Percentiles rank a stretch among this genome's conserved stretches.
Evolutionary conservation across 2,113 vertebrate genomes (phyloP).

Genomic region (Sebastes schlegelii): DNA sequence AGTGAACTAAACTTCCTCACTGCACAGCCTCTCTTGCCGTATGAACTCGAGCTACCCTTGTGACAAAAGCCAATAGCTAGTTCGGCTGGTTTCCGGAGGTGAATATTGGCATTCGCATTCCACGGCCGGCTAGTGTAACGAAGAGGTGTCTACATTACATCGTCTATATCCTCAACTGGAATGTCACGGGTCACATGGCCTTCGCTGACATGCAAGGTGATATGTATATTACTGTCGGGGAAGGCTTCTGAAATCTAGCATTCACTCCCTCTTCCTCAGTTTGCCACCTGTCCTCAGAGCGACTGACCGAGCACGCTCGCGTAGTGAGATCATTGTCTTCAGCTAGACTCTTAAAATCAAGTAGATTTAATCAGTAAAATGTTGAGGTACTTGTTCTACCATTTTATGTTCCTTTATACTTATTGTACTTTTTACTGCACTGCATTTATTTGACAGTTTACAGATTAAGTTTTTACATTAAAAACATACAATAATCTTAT

Average conservation of each 20-base stretch:
- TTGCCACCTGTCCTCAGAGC: conserved; percentile 25
- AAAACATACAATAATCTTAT: neutral
- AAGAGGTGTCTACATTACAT: conserved; percentile 65
- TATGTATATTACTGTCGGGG: conserved; percentile 63
- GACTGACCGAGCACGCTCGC: neutral
- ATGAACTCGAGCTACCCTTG: conserved; percentile 40
- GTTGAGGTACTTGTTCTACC: too few species aligned
- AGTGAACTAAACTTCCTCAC: neutral
- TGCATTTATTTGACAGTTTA: neutral
- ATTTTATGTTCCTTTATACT: neutral
- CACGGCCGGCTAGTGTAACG: conserved; percentile 62
- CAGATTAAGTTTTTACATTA: neutral
- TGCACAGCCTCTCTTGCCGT: neutral
- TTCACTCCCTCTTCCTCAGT: conserved; percentile 30
- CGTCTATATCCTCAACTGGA: conserved; percentile 63
- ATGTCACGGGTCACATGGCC: conserved; percentile 68
- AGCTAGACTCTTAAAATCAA: conserved; percentile 12
- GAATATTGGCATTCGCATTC: conserved; percentile 69
- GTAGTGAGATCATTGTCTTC: conserved; percentile 20
- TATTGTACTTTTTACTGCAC: neutral
- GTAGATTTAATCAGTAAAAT: neutral
- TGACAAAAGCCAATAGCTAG: conserved; percentile 54
- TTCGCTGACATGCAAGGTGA: conserved; percentile 67
- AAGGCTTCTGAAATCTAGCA: conserved; percentile 58
- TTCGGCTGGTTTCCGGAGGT: conserved; percentile 64